phyloP scores from a whole-genome alignment of 2,797 vertebrate genomes.

The Smutsia temminckii region DNA sequence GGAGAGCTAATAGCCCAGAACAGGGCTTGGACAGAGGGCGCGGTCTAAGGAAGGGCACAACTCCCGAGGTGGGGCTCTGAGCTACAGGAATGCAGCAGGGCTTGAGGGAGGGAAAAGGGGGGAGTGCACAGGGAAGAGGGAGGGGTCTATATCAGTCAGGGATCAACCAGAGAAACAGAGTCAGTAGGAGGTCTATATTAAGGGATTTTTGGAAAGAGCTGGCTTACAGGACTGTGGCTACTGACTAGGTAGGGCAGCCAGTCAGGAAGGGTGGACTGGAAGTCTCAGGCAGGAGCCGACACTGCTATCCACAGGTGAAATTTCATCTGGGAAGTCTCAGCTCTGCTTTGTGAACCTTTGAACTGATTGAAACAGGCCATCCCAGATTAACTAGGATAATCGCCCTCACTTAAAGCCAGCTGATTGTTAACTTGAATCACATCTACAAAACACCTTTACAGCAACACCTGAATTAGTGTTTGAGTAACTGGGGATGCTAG shows the following conservation, averaged over 20 bases:
- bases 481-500: neutral
- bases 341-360: neutral
- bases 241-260: neutral
- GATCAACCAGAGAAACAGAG: neutral
- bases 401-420: neutral
- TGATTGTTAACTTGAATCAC: neutral
- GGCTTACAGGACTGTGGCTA: neutral
- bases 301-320: neutral
- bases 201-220: neutral
- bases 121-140: neutral
- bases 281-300: neutral
- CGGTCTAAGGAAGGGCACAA: too few species aligned
- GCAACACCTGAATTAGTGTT: neutral
- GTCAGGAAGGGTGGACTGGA: neutral
- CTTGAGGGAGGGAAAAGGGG: neutral
- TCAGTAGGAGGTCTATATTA: neutral
- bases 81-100: too few species aligned
- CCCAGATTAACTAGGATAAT: neutral
- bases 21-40: too few species aligned
- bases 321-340: neutral
- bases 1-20: neutral
- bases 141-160: neutral
- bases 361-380: neutral
- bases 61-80: too few species aligned
- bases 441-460: neutral